Base-by-base conservation (phyloP, 2,797 vertebrate species). In the Lepilemur ruficaudatus region DNA sequence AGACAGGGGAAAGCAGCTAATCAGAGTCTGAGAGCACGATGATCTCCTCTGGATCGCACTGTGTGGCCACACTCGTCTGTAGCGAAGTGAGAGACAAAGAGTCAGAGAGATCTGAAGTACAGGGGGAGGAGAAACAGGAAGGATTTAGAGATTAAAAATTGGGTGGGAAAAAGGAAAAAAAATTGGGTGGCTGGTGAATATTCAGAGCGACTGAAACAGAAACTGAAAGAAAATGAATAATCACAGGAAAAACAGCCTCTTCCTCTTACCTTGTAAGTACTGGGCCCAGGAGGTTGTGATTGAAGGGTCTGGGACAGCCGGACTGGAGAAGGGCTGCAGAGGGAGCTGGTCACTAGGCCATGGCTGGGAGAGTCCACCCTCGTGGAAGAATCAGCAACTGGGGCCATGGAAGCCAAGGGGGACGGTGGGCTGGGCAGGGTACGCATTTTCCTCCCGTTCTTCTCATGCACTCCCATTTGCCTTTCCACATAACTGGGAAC, bases 11-110 rank as follows among this genome's bases (percentile, higher is more conserved):
- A 65, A 72, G 81, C 91, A 52, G 89, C 99, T 98, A 99, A 2
- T 99, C 99, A 0, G 99, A 99, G 98, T 99, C 99, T 0, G 99
- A 99, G n/a, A 99, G 99, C 81, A 99, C 97, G 75, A 99, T 99
- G 98, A 99, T 98, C 98, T 99, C 99, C 10, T 99, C 99, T 0
- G 99, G 99, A 97, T 99, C 99, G 50, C 99, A 99, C 98, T 99
- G 99, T 0, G 99, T 99, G 55, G 99, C 99, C 96, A 99, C 99
- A 41, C 99, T 99, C 87, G 99, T 98, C 99, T 99, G 98, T n/a
- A 63, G 92, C 57, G 65, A 80, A 87, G 82, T 38, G 61, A 89
- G 46, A 91, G 35, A 93, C 75, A 78, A 72, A 81, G 46, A 72
- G 84, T 96, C 82, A 85, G 63, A 67, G 78, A 59, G 52, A 43